Conservation (phyloP, 2,888 invertebrate genomes). For the Macrophya alboannulata region DNA sequence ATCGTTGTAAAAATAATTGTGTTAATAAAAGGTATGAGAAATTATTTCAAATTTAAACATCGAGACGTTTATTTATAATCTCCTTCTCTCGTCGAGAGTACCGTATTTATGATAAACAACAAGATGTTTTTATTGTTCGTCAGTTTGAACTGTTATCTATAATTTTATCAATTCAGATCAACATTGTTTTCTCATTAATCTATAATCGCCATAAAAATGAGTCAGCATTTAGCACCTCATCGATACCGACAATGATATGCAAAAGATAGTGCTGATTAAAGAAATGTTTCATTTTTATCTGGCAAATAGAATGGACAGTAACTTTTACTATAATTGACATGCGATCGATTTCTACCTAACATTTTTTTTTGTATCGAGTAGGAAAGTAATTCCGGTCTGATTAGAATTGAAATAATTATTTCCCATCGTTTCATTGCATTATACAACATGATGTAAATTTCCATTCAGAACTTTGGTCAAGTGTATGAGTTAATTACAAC, state of each 20-base stretch:
- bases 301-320: neutral
- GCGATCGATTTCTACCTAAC: neutral
- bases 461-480: neutral
- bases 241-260: neutral
- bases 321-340: neutral
- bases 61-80: neutral
- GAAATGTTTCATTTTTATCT: neutral
- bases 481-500: neutral
- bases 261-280: neutral
- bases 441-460: neutral
- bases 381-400: no score
- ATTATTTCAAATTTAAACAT: constrained; percentile 18
- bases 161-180: neutral
- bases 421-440: neutral
- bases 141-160: neutral
- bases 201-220: neutral
- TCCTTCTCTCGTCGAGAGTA: neutral
- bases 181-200: neutral
- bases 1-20: constrained; percentile 44
- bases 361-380: no score
- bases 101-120: neutral
- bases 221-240: neutral
- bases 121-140: neutral
- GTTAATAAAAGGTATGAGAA: constrained; percentile 41
- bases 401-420: no score